A percentile compares a stretch with the other conserved stretches of the same genome.
phyloP scores from a whole-genome alignment of 1,140 invertebrate genomes.

The Tetragnatha versicolor region DNA sequence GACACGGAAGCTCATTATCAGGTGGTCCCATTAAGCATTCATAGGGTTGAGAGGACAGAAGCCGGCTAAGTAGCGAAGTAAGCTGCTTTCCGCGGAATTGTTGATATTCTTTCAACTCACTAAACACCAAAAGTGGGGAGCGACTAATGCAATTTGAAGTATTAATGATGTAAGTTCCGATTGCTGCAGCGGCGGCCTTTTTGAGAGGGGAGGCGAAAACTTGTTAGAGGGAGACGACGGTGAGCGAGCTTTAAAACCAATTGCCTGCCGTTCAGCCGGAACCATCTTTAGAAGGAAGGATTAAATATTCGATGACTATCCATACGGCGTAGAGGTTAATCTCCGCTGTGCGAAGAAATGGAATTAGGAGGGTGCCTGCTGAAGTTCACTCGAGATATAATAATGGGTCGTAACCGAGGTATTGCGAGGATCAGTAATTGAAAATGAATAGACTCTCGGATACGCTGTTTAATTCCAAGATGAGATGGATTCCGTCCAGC shows the following conservation, averaged over 20 bases:
- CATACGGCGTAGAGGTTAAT: background rate
- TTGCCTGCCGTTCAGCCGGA: conserved; percentile 29
- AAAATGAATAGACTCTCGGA: no score
- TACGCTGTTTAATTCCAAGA: no score
- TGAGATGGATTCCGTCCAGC: no score
- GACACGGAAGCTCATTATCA: no score
- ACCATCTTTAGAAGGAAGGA: conserved; percentile 8
- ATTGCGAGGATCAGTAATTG: no score
- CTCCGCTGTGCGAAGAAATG: conserved; percentile 8
- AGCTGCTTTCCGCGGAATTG: conserved; percentile 24
- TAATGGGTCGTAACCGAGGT: no score
- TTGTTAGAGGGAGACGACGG: conserved; percentile 19
- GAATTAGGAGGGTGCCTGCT: conserved; percentile 3
- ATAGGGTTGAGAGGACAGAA: conserved; percentile 40
- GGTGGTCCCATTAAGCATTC: conserved; percentile 45
- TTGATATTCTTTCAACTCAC: conserved; percentile 25
- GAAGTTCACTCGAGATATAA: no score
- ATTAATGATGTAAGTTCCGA: conserved; percentile 48
- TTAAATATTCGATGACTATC: conserved; percentile 34
- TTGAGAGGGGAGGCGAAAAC: conserved; percentile 27
- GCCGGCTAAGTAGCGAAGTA: conserved; percentile 24
- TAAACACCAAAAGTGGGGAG: conserved; percentile 6
- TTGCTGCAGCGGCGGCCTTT: conserved; percentile 39
- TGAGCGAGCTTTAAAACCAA: conserved; percentile 38
- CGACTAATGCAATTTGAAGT: conserved; percentile 51